Evolutionary conservation across 1,140 invertebrate genomes (phyloP).

Genomic region (Chironomus tepperi): DNA sequence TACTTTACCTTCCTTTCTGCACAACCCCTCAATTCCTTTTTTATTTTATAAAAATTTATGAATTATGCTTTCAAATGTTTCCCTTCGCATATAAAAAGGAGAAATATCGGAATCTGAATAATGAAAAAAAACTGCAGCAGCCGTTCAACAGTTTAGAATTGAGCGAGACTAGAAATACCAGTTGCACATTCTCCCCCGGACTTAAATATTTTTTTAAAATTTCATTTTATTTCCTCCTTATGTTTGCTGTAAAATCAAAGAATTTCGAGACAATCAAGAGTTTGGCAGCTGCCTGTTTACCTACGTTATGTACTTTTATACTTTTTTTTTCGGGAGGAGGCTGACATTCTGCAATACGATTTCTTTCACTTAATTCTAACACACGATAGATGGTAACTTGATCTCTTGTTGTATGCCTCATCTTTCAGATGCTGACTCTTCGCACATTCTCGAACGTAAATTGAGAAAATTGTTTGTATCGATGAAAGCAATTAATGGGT

Average conservation of each 20-base stretch:
- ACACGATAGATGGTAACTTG: neutral
- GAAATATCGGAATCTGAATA: neutral
- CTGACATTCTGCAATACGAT: constrained; percentile 1
- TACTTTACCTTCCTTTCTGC: neutral
- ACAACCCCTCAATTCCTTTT: neutral
- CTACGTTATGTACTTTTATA: neutral
- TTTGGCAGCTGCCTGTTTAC: neutral
- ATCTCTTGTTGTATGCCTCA: neutral
- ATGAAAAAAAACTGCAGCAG: constrained; percentile 7
- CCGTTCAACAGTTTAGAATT: constrained; percentile 6
- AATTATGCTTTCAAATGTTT: neutral
- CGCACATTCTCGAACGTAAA: neutral
- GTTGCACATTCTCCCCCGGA: constrained; percentile 1
- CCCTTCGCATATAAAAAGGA: too few relatives aligned
- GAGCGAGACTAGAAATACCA: neutral
- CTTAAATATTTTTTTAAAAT: too few relatives aligned
- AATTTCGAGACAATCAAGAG: constrained; percentile 1
- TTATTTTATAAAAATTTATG: neutral
- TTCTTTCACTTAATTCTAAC: neutral
- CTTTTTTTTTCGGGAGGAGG: neutral
- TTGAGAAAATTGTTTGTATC: neutral
- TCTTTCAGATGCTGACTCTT: constrained; percentile 1
- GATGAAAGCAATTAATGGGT: neutral
- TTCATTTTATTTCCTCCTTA: neutral
- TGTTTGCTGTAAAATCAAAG: neutral